Evolutionary conservation across 2,888 invertebrate genomes (phyloP), one percentile per base, ranked within the genome.

Genomic region (Epiblema foenella): DNA sequence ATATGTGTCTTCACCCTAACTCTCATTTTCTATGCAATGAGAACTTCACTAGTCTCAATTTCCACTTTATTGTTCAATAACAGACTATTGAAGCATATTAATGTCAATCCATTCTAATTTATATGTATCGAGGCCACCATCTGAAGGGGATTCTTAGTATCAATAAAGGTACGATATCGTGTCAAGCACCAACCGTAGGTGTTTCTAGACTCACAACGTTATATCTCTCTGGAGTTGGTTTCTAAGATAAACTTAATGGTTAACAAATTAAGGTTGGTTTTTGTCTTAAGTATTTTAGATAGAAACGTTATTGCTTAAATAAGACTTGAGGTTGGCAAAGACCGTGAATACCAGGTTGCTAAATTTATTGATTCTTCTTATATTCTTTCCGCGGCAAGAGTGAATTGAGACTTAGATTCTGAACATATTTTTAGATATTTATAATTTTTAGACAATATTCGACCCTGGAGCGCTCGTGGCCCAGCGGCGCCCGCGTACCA

Each of bases 111-210:
- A 62, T 49, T 62, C 62, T 62, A 62, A 62, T 62, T 62, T 62
- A 33, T 51, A 62, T 62, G 62, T 62, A 62, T 62, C 29, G 62
- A 29, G 62, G 62, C 49, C 62, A 42, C 24, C 59, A 15, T 24
- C 24, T n/a, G 17, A 11, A n/a, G 24, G 42, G 51, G 62, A 62
- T 62, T 51, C 62, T 62, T 33, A 49, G 49, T 51, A 62, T 18
- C 33, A 51, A 51, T 62, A 62, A 51, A 29, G 49, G 62, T 51
- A 62, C 33, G 60, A 62, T 60, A 49, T 17, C 33, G 49, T 33
- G 62, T 62, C 62, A 62, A 62, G 62, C 49, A 33, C 62, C 49
- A 51, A n/a, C n/a, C n/a, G 24, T 62, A 17, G 12, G 3, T 17
- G 17, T 11, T n/a, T 46, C 10, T 24, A 60, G 10, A 11, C 17